phyloP scores from a whole-genome alignment of 2,888 invertebrate genomes.

The Rapana venosa region DNA sequence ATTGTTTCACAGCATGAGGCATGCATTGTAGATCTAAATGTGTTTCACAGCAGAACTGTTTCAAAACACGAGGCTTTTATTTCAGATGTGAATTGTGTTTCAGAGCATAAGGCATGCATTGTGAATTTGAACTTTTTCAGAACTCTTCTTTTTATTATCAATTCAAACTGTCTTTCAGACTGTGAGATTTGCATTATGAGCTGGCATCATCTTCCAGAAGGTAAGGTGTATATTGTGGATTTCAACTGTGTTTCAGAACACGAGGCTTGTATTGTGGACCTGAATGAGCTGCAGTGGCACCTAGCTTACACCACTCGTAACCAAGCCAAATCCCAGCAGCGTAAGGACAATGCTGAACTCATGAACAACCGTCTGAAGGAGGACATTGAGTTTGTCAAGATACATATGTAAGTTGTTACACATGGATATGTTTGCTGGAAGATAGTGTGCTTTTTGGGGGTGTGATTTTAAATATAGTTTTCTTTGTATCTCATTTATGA shows the following conservation, averaged over 20 bases:
- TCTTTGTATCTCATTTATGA: not conserved
- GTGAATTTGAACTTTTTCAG: too few relatives aligned
- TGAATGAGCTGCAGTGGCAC: constrained; percentile 77
- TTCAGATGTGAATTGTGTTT: too few relatives aligned
- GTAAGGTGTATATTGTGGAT: too few relatives aligned
- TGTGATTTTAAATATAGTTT: not conserved
- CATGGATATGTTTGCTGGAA: not conserved
- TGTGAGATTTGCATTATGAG: too few relatives aligned
- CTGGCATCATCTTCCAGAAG: too few relatives aligned
- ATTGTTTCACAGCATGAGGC: constrained; percentile 75
- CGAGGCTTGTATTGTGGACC: constrained; percentile 75
- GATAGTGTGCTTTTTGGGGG: not conserved
- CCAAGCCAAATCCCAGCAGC: constrained; percentile 66
- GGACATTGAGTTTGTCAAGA: constrained; percentile 75
- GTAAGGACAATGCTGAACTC: constrained; percentile 68
- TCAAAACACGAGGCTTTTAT: too few relatives aligned
- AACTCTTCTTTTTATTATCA: too few relatives aligned
- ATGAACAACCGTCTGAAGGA: constrained; percentile 73
- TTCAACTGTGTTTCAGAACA: constrained; percentile 68
- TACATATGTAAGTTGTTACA: constrained; percentile 69
- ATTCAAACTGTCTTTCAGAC: too few relatives aligned
- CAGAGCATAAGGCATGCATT: too few relatives aligned
- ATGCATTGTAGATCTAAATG: constrained; percentile 75
- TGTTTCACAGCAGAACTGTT: too few relatives aligned
- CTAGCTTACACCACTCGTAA: constrained; percentile 70